Percentiles rank a stretch among this genome's conserved stretches.
These are phyloP conservation scores for Zootermopsis nevadensis DNA, from an alignment of 2,888 invertebrate species.

Conservation along the genomic window DNA sequence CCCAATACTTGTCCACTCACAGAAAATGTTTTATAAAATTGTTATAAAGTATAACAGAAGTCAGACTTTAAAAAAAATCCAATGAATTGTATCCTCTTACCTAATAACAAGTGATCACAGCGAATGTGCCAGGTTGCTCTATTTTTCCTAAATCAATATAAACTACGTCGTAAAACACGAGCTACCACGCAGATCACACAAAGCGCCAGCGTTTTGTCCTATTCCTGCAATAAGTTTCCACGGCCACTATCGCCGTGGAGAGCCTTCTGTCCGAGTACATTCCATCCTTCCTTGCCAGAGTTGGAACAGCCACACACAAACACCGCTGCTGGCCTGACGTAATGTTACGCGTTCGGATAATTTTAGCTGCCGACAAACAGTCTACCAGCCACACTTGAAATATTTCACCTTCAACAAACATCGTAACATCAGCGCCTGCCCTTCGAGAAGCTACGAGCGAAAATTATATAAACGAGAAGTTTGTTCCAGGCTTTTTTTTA, in stretches of 20 bases:
- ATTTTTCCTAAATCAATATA: no score
- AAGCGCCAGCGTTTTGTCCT: neutral
- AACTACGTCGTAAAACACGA: no score
- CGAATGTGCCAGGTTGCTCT: no score
- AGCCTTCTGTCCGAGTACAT: neutral
- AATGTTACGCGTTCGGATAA: neutral
- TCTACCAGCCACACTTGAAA: constrained; percentile 1
- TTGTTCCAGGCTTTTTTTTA: no score
- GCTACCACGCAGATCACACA: no score
- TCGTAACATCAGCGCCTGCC: neutral
- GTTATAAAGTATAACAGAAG: no score
- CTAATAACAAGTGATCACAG: no score
- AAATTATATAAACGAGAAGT: no score
- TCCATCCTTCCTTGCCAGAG: neutral
- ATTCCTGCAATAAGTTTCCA: neutral
- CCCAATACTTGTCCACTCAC: no score
- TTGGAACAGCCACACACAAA: neutral
- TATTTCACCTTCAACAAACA: constrained; percentile 9
- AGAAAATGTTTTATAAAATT: no score
- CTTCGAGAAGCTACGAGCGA: neutral
- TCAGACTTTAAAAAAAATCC: no score
- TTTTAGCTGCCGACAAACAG: constrained; percentile 16
- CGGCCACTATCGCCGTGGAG: neutral
- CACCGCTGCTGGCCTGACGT: neutral
- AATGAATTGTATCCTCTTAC: no score